Percentiles rank a stretch among this genome's conserved stretches.
Conservation (phyloP, 1,140 invertebrate species). For the Galleria mellonella region DNA sequence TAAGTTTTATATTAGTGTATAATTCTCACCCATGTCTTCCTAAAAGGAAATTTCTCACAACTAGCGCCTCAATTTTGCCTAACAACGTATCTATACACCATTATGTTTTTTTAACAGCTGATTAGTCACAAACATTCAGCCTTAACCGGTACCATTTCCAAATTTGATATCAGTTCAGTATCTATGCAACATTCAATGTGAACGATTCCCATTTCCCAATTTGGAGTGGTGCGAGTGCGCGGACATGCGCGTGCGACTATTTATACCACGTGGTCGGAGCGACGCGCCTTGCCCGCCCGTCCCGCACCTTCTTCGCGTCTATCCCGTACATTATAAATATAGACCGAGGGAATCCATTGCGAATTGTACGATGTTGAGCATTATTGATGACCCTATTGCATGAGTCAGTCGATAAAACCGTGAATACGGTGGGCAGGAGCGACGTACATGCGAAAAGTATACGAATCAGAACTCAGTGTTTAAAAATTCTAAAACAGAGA, state of each 20-base stretch:
- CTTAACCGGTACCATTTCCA: no score
- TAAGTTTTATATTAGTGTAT: no score
- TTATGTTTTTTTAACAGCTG: no score
- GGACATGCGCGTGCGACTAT: slow-evolving; percentile 45
- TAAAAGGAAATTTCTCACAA: no score
- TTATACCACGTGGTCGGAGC: slow-evolving; percentile 41
- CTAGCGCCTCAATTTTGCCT: no score
- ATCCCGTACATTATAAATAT: slow-evolving; percentile 46
- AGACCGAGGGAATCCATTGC: slow-evolving; percentile 49
- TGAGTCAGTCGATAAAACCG: slow-evolving; percentile 8
- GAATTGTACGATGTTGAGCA: slow-evolving; percentile 24
- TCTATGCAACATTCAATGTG: slow-evolving; percentile 9
- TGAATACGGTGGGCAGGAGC: slow-evolving; percentile 1
- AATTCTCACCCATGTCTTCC: no score
- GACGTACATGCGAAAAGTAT: neutral
- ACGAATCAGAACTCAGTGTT: no score
- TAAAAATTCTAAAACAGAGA: no score
- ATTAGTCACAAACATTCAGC: no score
- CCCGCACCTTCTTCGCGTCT: slow-evolving; percentile 13
- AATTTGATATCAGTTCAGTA: no score
- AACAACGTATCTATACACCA: no score
- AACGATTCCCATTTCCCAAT: slow-evolving; percentile 50
- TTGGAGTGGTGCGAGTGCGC: slow-evolving; percentile 39
- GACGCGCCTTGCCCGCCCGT: slow-evolving; percentile 6
- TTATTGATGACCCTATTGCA: slow-evolving; percentile 9